phyloP scores from a whole-genome alignment of 2,113 vertebrate genomes.

The Otus sunia region DNA sequence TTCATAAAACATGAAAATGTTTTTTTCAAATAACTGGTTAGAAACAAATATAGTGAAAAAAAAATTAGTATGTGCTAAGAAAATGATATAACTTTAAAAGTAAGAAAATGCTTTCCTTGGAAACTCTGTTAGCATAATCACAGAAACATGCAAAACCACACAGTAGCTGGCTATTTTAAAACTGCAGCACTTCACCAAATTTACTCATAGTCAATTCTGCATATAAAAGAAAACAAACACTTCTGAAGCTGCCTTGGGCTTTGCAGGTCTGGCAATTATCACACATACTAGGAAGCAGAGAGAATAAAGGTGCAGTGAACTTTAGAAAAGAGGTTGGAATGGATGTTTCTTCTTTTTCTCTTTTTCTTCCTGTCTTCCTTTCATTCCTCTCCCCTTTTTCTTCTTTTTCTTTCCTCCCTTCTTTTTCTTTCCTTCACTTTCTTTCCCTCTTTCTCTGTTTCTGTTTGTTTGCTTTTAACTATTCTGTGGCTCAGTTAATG shows the following conservation, averaged over 20 bases:
- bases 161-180: neutral
- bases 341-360: neutral
- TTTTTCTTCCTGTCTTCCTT: neutral
- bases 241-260: neutral
- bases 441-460: neutral
- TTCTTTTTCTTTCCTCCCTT: neutral
- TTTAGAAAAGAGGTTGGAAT: neutral
- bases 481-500: neutral
- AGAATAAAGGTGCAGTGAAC: neutral
- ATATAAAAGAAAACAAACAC: neutral
- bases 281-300: neutral
- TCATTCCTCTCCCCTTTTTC: neutral
- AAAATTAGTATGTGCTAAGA: neutral
- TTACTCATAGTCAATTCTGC: neutral
- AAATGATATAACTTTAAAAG: neutral
- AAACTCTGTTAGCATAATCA: neutral
- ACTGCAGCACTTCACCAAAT: neutral
- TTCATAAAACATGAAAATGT: neutral
- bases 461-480: neutral
- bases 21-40: neutral
- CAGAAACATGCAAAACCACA: neutral
- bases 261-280: neutral
- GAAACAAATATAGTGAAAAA: neutral
- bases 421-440: neutral
- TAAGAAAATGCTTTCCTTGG: neutral